A percentile compares a stretch with the other conserved stretches of the same genome.
phyloP scores from a whole-genome alignment of 2,888 invertebrate genomes.

The Aphrophora alni region DNA sequence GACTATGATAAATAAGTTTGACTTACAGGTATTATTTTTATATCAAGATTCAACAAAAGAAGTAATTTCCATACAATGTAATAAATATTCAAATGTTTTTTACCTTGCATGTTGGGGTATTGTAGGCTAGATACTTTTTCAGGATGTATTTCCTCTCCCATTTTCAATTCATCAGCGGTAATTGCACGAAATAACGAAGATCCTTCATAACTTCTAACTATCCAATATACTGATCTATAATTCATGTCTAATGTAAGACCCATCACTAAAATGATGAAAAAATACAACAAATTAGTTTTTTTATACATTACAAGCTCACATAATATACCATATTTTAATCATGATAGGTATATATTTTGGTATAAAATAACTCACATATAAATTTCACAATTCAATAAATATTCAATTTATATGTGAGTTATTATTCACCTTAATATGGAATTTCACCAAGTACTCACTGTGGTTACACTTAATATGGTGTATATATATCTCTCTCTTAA shows the following conservation, averaged over 20 bases:
- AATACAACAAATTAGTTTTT: background rate
- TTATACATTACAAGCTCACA: background rate
- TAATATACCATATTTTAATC: too few species aligned
- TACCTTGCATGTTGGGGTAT: constrained; percentile 65
- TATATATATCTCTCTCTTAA: too few species aligned
- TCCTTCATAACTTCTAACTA: constrained; percentile 78
- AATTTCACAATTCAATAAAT: too few species aligned
- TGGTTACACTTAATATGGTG: too few species aligned
- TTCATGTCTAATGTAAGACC: constrained; percentile 83
- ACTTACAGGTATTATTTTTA: too few species aligned
- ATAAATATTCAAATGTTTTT: background rate
- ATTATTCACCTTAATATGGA: too few species aligned
- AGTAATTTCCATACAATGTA: background rate
- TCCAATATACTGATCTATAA: constrained; percentile 81
- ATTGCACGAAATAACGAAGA: constrained; percentile 75
- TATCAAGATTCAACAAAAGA: background rate
- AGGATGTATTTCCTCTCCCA: constrained; percentile 55
- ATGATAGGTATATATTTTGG: background rate
- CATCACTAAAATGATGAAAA: constrained; percentile 70
- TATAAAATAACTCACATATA: too few species aligned
- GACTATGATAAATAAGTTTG: too few species aligned
- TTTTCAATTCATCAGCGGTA: constrained; percentile 65
- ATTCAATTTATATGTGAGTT: too few species aligned
- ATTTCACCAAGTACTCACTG: too few species aligned
- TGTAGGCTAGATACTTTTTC: constrained; percentile 59